These are phyloP conservation scores for Drosophila athabasca DNA, from an alignment of 1,140 invertebrate species.

Conservation along the genomic window DNA sequence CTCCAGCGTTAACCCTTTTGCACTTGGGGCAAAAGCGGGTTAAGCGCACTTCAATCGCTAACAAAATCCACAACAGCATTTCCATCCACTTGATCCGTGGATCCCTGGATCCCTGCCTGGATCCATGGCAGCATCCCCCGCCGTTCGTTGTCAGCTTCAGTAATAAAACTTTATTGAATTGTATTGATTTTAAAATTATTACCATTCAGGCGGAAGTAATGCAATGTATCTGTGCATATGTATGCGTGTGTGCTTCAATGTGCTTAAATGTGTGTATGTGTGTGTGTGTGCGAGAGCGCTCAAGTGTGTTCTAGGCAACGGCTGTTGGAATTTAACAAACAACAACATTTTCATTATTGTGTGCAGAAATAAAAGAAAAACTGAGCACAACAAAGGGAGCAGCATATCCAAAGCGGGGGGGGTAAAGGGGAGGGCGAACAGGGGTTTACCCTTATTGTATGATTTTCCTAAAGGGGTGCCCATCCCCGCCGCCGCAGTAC, in stretches of 20 bases:
- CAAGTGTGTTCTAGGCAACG: slow-evolving; percentile 64
- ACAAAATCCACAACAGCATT: slow-evolving; percentile 33
- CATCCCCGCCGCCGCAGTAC: slow-evolving; percentile 5
- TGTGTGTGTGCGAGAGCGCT: slow-evolving; percentile 47
- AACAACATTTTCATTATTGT: slow-evolving; percentile 83
- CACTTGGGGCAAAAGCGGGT: slow-evolving; percentile 10
- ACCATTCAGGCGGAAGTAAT: slow-evolving; percentile 82
- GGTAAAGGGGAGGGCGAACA: not conserved
- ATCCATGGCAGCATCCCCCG: slow-evolving; percentile 38
- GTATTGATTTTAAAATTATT: slow-evolving; percentile 83
- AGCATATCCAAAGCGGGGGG: not conserved
- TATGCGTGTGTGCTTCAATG: slow-evolving; percentile 25
- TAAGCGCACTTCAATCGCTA: slow-evolving; percentile 31
- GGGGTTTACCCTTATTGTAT: slow-evolving; percentile 15
- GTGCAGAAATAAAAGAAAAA: slow-evolving; percentile 60
- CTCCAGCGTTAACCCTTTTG: no score
- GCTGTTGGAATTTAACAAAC: slow-evolving; percentile 80
- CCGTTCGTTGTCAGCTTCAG: slow-evolving; percentile 46
- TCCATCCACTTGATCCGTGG: slow-evolving; percentile 2
- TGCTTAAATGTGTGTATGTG: slow-evolving; percentile 8
- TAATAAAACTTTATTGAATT: slow-evolving; percentile 83
- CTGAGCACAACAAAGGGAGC: slow-evolving; percentile 67
- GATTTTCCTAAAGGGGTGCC: slow-evolving; percentile 51
- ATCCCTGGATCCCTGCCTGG: not conserved
- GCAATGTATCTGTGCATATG: slow-evolving; percentile 57